These are phyloP conservation scores for Lampris incognitus DNA, from an alignment of 2,113 vertebrate genomes.

Conservation along the genomic window DNA sequence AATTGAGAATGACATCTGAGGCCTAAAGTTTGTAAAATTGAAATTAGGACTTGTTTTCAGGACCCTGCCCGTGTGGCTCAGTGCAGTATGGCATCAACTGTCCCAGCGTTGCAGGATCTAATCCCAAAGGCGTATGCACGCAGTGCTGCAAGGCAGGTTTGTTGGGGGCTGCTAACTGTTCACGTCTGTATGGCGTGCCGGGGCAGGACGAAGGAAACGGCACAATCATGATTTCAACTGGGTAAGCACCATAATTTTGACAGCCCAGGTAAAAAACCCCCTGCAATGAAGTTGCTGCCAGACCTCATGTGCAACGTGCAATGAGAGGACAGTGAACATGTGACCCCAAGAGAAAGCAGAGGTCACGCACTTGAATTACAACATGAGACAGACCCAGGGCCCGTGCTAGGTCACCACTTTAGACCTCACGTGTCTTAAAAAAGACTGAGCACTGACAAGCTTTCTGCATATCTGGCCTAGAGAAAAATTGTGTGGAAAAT, in stretches of 20 bases:
- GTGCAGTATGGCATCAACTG: too few species aligned
- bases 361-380: slow-evolving; percentile 4
- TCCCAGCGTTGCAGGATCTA: too few species aligned
- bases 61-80: too few species aligned
- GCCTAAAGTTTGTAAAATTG: too few species aligned
- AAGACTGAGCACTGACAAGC: background rate
- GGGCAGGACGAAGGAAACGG: too few species aligned
- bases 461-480: background rate
- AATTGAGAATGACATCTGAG: too few species aligned
- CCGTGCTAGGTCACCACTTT: background rate
- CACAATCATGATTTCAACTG: background rate
- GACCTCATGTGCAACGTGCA: background rate
- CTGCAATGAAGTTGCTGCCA: background rate
- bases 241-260: too few species aligned
- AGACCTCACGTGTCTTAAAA: background rate
- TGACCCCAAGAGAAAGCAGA: slow-evolving; percentile 21
- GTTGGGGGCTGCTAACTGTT: background rate
- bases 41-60: too few species aligned
- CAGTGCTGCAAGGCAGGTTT: background rate
- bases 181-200: too few species aligned
- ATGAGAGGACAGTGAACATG: background rate
- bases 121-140: background rate
- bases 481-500: too few species aligned
- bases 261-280: background rate
- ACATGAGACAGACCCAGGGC: background rate